These are phyloP conservation scores for Biston betularia DNA, from an alignment of 2,888 invertebrate genomes.

Conservation along the genomic window DNA sequence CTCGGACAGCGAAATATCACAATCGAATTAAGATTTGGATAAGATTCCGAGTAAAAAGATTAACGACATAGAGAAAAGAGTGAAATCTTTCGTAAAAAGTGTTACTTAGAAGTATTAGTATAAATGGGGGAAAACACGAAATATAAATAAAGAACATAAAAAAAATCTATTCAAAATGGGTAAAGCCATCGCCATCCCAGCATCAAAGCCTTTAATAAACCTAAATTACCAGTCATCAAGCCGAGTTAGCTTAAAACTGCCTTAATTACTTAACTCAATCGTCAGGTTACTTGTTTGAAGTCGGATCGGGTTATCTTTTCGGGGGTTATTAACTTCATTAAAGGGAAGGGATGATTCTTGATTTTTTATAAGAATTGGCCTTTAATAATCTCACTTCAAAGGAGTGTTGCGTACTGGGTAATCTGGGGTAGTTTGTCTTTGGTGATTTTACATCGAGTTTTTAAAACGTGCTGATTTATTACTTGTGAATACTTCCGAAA, in stretches of 20 bases:
- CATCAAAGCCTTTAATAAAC: slow-evolving; percentile 29
- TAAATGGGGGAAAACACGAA: too few species aligned
- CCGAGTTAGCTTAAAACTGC: slow-evolving; percentile 18
- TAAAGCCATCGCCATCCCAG: slow-evolving; percentile 12
- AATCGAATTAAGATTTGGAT: too few species aligned
- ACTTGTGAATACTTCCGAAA: too few species aligned
- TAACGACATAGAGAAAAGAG: too few species aligned
- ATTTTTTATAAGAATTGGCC: slow-evolving; percentile 9
- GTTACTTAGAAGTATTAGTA: too few species aligned
- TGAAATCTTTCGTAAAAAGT: too few species aligned
- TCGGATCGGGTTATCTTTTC: slow-evolving; percentile 33
- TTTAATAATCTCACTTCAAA: slow-evolving; percentile 5
- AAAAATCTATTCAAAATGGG: background rate
- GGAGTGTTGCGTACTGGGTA: background rate
- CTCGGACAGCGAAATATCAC: too few species aligned
- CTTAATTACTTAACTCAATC: slow-evolving; percentile 34
- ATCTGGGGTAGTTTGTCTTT: background rate
- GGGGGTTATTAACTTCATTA: slow-evolving; percentile 35
- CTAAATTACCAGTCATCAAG: slow-evolving; percentile 36
- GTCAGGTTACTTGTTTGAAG: slow-evolving; percentile 34
- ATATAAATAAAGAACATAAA: too few species aligned
- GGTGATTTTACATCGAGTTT: too few species aligned
- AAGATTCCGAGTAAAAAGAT: too few species aligned
- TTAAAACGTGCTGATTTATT: too few species aligned
- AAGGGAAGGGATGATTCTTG: slow-evolving; percentile 14